A percentile compares a stretch with the other conserved stretches of the same genome.
Conservation (phyloP, 2,888 invertebrate genomes). For the Tetragonula carbonaria region DNA sequence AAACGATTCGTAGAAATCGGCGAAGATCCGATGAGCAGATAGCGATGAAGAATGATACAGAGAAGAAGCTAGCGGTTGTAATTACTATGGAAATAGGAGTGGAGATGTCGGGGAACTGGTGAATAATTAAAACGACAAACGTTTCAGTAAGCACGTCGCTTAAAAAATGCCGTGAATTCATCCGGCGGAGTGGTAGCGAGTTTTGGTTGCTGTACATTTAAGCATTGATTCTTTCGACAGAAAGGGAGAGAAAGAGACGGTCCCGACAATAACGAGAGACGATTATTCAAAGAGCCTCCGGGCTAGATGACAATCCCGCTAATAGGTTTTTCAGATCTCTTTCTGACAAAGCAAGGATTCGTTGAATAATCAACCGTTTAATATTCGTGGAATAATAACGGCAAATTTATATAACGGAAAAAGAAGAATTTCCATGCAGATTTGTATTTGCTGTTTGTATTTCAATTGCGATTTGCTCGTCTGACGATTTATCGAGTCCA, state of each 20-base stretch:
- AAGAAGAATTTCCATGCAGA: not conserved
- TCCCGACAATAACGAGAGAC: conserved; percentile 43
- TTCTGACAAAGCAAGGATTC: not conserved
- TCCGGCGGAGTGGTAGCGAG: conserved; percentile 45
- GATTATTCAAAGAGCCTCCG: conserved; percentile 52
- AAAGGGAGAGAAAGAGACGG: conserved; percentile 31
- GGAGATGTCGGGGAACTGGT: conserved; percentile 25
- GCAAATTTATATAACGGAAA: not conserved
- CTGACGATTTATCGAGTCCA: not conserved
- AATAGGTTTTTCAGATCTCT: conserved; percentile 39
- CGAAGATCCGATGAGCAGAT: conserved; percentile 4
- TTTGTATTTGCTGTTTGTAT: not conserved
- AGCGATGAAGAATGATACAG: conserved; percentile 9
- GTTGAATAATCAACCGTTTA: not conserved
- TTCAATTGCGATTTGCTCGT: not conserved
- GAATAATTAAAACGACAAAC: conserved; percentile 65
- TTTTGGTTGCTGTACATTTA: conserved; percentile 55
- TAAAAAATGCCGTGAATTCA: conserved; percentile 40
- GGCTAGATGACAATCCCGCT: conserved; percentile 41
- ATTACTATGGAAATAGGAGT: conserved; percentile 44
- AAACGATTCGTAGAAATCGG: conserved; percentile 6
- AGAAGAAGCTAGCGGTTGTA: conserved; percentile 11
- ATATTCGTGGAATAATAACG: not conserved
- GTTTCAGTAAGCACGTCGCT: conserved; percentile 43
- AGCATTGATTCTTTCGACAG: conserved; percentile 58